These are phyloP conservation scores for Heloderma charlesbogerti DNA, from an alignment of 2,113 vertebrate species.

Conservation along the genomic window DNA sequence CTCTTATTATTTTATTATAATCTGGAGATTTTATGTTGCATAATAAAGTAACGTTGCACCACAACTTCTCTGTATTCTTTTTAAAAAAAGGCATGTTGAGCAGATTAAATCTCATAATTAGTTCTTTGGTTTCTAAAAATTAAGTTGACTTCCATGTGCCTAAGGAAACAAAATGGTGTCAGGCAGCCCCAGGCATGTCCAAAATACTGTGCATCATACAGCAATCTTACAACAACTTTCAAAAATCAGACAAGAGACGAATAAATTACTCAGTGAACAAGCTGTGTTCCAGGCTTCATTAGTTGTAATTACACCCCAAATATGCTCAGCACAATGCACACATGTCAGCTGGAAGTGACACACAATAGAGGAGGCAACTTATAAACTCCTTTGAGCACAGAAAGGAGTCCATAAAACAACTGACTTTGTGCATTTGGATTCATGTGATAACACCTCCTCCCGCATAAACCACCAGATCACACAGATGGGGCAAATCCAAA, in stretches of 20 bases:
- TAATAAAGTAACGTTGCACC: neutral
- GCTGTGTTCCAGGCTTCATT: constrained; percentile 90
- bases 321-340: constrained; percentile 92
- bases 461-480: constrained; percentile 95
- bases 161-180: constrained; percentile 58
- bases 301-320: constrained; percentile 96
- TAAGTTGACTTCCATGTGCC: constrained; percentile 41
- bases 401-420: constrained; percentile 97
- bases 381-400: constrained; percentile 94
- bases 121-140: constrained; percentile 54
- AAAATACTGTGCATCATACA: constrained; percentile 69
- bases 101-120: constrained; percentile 58
- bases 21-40: neutral
- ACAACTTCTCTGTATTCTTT: constrained; percentile 33
- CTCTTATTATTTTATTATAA: neutral
- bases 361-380: constrained; percentile 92
- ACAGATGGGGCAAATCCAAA: constrained; percentile 94
- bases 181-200: constrained; percentile 59
- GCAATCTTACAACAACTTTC: constrained; percentile 71
- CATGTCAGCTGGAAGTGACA: constrained; percentile 91
- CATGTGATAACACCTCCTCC: constrained; percentile 87
- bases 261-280: constrained; percentile 90
- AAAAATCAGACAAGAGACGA: constrained; percentile 73
- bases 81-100: constrained; percentile 40
- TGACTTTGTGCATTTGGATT: constrained; percentile 88